These are phyloP conservation scores for Lathronympha strigana DNA, from an alignment of 2,888 invertebrate genomes.

Conservation along the genomic window DNA sequence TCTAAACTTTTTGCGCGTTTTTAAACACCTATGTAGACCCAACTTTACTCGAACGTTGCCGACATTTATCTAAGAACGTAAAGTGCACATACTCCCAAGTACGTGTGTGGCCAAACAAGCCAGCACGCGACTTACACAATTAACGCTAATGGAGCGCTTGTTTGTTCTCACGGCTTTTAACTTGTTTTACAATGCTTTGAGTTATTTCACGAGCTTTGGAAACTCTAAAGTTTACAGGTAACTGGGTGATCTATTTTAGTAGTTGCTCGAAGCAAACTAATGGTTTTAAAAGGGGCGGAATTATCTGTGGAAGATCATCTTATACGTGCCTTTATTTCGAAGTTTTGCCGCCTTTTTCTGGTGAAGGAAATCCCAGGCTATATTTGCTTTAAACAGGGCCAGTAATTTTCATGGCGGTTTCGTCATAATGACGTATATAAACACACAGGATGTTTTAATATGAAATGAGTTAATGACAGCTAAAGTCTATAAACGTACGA, in stretches of 20 bases:
- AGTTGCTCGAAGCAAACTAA: no score
- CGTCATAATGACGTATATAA: no score
- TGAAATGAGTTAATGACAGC: no score
- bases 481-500: no score
- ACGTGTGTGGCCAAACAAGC: constrained; percentile 36
- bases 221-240: constrained; percentile 7
- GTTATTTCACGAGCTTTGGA: constrained; percentile 21
- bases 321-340: no score
- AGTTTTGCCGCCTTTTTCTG: no score
- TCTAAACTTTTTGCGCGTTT: background rate
- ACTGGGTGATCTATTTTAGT: constrained; percentile 1
- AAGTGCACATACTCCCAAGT: constrained; percentile 14
- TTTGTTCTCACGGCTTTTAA: constrained; percentile 36
- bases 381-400: no score
- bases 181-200: constrained; percentile 27
- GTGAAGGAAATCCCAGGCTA: no score
- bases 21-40: background rate
- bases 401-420: no score
- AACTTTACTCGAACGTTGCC: background rate
- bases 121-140: constrained; percentile 42
- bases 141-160: constrained; percentile 41
- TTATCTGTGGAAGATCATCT: no score
- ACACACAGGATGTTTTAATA: no score
- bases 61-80: constrained; percentile 37
- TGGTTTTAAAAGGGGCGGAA: no score